Evolutionary conservation across 2,797 vertebrate genomes (phyloP).

Genomic region (Chrysolophus pictus): DNA sequence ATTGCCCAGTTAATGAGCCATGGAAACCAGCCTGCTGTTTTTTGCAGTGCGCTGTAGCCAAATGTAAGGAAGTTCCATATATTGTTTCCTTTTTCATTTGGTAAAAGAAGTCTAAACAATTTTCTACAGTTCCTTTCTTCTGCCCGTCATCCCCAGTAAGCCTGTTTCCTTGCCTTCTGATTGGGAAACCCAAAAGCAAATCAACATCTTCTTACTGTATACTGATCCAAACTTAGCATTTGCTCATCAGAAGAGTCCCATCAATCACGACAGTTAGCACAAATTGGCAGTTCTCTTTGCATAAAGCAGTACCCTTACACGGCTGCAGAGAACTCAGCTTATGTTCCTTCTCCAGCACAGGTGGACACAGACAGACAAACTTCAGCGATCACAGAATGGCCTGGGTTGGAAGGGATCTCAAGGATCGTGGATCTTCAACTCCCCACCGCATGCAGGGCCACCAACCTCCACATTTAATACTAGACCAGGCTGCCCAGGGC

Average conservation of each 20-base stretch:
- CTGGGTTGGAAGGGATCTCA: too few relatives aligned
- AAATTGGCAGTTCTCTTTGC: background rate
- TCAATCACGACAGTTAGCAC: background rate
- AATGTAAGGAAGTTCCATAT: background rate
- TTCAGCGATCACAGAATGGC: background rate
- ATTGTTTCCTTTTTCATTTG: background rate
- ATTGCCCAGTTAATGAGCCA: constrained; percentile 13
- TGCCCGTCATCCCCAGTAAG: background rate
- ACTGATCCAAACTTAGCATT: background rate
- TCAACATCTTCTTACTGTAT: background rate
- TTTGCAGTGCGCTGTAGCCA: background rate
- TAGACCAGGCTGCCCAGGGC: too few relatives aligned
- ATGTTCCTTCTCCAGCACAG: background rate
- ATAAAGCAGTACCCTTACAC: background rate
- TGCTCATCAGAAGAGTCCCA: background rate
- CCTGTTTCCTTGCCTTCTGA: background rate
- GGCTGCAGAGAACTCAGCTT: fast-evolving
- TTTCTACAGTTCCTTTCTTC: background rate
- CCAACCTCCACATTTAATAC: too few relatives aligned
- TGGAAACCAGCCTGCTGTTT: background rate
- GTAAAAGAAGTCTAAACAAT: background rate
- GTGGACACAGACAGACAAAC: background rate
- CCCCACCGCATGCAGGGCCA: too few relatives aligned
- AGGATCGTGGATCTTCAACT: too few relatives aligned
- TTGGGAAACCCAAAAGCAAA: background rate